phyloP scores from a whole-genome alignment of 2,113 vertebrate genomes.

The Crypturellus undulatus region DNA sequence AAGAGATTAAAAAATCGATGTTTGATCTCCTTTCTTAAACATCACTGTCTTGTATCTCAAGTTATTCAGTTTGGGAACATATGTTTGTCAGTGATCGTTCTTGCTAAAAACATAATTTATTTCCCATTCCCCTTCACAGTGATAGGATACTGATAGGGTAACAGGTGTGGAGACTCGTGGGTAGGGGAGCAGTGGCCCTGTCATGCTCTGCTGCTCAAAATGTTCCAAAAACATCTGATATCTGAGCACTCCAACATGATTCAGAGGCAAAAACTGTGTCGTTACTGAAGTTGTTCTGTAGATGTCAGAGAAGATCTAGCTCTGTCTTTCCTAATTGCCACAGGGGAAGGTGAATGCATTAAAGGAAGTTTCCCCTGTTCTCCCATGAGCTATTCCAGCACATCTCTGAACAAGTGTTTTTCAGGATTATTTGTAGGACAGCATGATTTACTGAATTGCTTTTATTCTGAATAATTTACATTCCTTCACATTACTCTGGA shows the following conservation, averaged over 20 bases:
- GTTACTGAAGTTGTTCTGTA: background rate
- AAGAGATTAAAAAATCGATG: background rate
- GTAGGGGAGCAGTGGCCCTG: background rate
- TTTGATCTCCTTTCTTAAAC: background rate
- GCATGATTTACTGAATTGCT: constrained; percentile 1
- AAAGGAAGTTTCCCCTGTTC: background rate
- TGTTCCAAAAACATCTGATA: background rate
- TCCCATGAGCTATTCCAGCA: background rate
- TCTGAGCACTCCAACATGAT: background rate
- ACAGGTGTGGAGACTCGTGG: background rate
- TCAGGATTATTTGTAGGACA: background rate
- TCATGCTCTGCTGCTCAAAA: background rate
- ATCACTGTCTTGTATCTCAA: background rate
- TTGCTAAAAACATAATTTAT: background rate
- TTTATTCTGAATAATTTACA: constrained; percentile 44
- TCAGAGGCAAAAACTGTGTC: background rate
- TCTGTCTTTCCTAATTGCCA: background rate
- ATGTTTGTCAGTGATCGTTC: background rate
- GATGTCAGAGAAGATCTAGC: background rate
- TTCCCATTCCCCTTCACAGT: background rate
- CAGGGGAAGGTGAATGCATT: background rate
- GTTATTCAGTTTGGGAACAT: background rate
- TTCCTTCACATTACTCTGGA: background rate
- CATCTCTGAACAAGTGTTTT: background rate
- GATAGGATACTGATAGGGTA: background rate